Evolutionary conservation across 2,113 vertebrate species (phyloP), one percentile per base, ranked within the genome.

Genomic region (Zonotrichia leucophrys): DNA sequence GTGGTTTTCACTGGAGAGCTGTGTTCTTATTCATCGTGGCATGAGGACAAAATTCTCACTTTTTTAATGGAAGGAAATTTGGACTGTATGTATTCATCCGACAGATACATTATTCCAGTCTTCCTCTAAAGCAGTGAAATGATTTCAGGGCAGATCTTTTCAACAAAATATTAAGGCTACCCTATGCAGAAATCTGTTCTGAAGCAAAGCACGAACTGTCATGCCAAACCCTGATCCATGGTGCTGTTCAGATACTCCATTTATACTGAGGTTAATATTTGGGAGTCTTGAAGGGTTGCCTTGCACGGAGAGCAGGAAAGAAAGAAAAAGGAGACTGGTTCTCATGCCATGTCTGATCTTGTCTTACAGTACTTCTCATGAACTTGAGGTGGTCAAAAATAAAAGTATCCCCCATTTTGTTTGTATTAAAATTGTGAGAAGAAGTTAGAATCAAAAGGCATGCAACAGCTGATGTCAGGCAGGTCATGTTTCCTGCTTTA

Each of bases 291-390:
- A 46, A 50, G 30, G 35, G 19, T 6, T 79, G 39, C 10, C 3
- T 52, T 76, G 67, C 49, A 15, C 0, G 1, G 12, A 20, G 20
- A 62, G 31, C 31, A 35, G 33, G 31, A 30, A 46, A 42, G 18
- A 37, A 69, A 24, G 44, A 41, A n/a, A 83, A 11, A 74, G 22
- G n/a, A 66, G 17, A 31, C 5, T 19, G 19, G 35, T 76, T 73
- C 11, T 23, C 1, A 0, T 49, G 27, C 17, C 3, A 3, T 1
- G 3, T 23, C 23, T 69, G 41, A 24, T 21, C 22, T 3, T 58
- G 31, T 56, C 64, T 68, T 23, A 28, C 8, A 12, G 24, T 37
- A 25, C 11, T 31, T 41, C 18, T 88, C 7, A 4, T 20, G 24
- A 68, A 12, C 28, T 60, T 68, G 5, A 35, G 25, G 9, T 64